Conservation (phyloP, 2,797 vertebrate genomes). For the Malurus splendens region DNA sequence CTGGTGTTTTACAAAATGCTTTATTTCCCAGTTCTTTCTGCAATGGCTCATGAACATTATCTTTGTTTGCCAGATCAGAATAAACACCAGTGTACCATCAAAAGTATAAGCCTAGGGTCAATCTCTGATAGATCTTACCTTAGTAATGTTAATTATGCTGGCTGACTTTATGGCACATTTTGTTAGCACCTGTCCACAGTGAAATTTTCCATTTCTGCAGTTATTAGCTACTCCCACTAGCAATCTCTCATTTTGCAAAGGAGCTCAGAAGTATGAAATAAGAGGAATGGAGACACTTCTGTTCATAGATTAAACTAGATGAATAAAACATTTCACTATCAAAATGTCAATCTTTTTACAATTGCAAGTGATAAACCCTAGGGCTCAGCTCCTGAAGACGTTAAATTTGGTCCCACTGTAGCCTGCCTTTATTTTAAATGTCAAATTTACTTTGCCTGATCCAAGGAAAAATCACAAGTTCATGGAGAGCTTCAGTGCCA, state of each 20-base stretch:
- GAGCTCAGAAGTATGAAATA: slow-evolving; percentile 52
- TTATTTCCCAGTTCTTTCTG: not conserved
- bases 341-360: not conserved
- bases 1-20: not conserved
- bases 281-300: not conserved
- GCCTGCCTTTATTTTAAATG: not conserved
- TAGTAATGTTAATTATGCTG: slow-evolving; percentile 25
- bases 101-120: not conserved
- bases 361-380: not conserved
- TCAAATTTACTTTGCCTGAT: not conserved
- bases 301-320: not conserved
- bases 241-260: slow-evolving; percentile 43
- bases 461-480: not conserved
- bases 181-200: slow-evolving; percentile 44
- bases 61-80: not conserved
- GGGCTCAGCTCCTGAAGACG: not conserved
- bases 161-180: slow-evolving; percentile 21
- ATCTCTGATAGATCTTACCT: slow-evolving; percentile 40
- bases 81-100: not conserved
- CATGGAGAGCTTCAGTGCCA: not conserved
- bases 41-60: not conserved
- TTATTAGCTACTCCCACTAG: slow-evolving; percentile 39
- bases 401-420: not conserved
- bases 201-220: slow-evolving; percentile 49
- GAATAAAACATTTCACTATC: not conserved